Evolutionary conservation across 2,888 invertebrate species (phyloP).

Genomic region (Tipula lateralis): DNA sequence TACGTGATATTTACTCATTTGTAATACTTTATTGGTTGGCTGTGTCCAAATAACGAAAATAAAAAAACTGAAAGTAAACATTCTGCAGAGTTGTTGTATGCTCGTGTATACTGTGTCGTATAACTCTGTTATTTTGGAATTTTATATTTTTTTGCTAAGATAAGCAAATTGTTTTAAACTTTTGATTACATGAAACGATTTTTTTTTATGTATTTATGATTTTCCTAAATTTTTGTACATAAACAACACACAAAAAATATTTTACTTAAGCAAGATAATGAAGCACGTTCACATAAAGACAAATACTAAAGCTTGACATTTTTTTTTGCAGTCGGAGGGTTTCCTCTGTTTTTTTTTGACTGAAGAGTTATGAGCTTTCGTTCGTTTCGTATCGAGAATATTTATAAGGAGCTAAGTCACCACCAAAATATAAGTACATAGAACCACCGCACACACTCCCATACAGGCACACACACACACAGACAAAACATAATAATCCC

Average conservation of each 20-base stretch:
- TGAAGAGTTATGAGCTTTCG: neutral
- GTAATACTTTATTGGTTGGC: neutral
- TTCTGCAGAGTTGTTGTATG: neutral
- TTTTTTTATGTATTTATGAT: neutral
- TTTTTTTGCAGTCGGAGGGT: neutral
- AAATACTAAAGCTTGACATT: neutral
- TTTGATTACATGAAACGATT: neutral
- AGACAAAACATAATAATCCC: neutral
- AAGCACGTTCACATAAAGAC: neutral
- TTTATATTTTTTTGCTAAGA: neutral
- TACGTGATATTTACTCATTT: neutral
- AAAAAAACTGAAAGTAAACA: neutral
- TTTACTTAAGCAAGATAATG: neutral
- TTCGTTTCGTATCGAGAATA: neutral
- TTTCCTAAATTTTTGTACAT: neutral
- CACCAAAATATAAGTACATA: neutral
- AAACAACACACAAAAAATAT: neutral
- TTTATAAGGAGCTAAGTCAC: neutral
- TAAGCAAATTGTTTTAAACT: neutral
- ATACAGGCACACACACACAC: neutral
- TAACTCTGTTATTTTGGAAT: neutral
- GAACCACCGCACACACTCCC: too few species aligned
- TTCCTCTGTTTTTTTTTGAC: neutral
- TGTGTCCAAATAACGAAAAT: neutral
- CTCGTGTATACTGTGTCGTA: neutral